A percentile compares a stretch with the other conserved stretches of the same genome.
phyloP scores from a whole-genome alignment of 2,113 vertebrate genomes.

The Triplophysa siluroides region DNA sequence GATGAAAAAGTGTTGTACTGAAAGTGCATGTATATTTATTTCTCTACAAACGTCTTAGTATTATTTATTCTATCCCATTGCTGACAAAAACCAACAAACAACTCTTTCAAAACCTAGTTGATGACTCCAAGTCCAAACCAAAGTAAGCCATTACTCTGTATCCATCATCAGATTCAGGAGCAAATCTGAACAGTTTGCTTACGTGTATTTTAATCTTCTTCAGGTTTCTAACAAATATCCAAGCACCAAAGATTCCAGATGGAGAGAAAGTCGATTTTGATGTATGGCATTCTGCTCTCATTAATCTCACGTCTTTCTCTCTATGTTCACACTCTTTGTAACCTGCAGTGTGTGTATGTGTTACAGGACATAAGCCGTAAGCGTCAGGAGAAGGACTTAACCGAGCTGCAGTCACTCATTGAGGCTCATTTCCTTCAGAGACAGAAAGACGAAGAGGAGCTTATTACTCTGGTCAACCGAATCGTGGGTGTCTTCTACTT shows the following conservation, averaged over 20 bases:
- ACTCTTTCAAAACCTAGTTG: constrained; percentile 50
- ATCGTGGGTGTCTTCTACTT: constrained; percentile 74
- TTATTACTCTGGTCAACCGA: constrained; percentile 84
- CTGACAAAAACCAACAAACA: neutral
- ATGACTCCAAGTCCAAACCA: constrained; percentile 73
- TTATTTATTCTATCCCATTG: neutral
- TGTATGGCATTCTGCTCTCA: constrained; percentile 48
- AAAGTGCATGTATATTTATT: neutral
- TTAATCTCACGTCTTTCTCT: too few species aligned
- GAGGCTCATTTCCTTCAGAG: constrained; percentile 90
- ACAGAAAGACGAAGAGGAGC: constrained; percentile 89
- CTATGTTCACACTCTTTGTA: neutral
- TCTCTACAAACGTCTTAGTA: too few species aligned
- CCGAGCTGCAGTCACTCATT: constrained; percentile 89
- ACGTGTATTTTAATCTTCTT: neutral
- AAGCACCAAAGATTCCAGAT: constrained; percentile 76
- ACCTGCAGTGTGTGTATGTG: neutral
- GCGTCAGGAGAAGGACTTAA: constrained; percentile 87
- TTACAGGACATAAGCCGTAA: constrained; percentile 88
- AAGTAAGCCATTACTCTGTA: constrained; percentile 67
- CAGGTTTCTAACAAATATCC: constrained; percentile 76
- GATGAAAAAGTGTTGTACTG: neutral
- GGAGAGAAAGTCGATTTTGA: constrained; percentile 82
- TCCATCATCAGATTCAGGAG: neutral
- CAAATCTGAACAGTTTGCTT: neutral